Evolutionary conservation across 2,797 vertebrate species (phyloP).

Genomic region (Pangasius sanitwongsei): DNA sequence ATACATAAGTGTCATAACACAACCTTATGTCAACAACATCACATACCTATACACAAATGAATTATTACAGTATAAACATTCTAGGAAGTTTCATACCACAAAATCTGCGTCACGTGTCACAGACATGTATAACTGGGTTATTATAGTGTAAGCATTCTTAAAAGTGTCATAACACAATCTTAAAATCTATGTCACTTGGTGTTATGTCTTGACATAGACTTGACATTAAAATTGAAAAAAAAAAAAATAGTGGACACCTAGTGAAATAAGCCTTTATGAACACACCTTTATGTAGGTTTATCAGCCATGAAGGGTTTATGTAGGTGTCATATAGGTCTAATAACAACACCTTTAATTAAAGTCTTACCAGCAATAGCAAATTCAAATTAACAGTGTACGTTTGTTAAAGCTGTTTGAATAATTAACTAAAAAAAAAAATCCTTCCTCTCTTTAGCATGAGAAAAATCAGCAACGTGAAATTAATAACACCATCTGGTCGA

Average conservation of each 20-base stretch:
- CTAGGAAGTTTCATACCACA: background rate
- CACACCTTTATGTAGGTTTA: background rate
- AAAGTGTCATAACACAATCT: background rate
- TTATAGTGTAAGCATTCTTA: background rate
- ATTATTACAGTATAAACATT: background rate
- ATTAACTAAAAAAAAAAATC: background rate
- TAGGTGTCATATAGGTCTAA: background rate
- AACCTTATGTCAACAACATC: background rate
- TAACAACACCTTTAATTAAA: background rate
- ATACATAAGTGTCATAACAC: background rate
- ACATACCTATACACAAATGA: background rate
- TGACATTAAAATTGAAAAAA: background rate
- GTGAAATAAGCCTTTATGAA: too few relatives aligned
- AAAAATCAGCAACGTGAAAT: background rate
- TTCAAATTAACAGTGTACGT: background rate
- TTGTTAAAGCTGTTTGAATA: background rate
- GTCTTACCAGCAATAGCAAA: background rate
- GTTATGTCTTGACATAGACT: background rate
- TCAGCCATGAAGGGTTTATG: background rate
- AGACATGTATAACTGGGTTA: background rate
- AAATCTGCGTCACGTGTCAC: background rate
- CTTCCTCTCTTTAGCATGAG: background rate
- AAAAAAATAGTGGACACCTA: background rate
- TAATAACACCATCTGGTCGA: background rate
- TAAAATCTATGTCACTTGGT: background rate